A percentile compares a stretch with the other conserved stretches of the same genome.
Evolutionary conservation across 2,113 vertebrate genomes (phyloP).

Genomic region (Paratilapia polleni): DNA sequence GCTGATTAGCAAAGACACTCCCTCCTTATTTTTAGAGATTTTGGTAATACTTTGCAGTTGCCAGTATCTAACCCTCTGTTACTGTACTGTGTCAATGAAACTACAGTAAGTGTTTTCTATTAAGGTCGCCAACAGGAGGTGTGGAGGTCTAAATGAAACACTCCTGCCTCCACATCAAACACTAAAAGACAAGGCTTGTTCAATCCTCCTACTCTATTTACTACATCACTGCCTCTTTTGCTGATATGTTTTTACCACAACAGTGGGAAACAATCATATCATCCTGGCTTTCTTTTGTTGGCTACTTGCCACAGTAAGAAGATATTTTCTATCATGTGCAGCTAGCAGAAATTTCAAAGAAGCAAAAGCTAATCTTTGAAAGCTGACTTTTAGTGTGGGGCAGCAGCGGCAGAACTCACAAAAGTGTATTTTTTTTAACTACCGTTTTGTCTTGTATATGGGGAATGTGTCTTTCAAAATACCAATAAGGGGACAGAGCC

Average conservation of each 20-base stretch:
- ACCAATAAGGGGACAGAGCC: slow-evolving; percentile 20
- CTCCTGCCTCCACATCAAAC: slow-evolving; percentile 24
- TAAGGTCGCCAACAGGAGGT: slow-evolving; percentile 10
- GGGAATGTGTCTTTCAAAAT: slow-evolving; percentile 3
- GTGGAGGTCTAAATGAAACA: slow-evolving; percentile 38
- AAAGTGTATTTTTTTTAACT: not conserved
- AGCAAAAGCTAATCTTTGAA: not conserved
- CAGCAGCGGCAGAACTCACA: not conserved
- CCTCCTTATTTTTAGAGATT: not conserved
- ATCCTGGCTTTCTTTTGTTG: not conserved
- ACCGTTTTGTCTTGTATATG: not conserved
- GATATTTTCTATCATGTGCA: not conserved
- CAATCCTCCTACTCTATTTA: slow-evolving; percentile 13
- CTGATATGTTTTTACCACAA: slow-evolving; percentile 40
- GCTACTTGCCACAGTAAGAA: not conserved
- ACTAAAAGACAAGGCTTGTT: slow-evolving; percentile 31
- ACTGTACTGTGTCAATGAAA: not conserved
- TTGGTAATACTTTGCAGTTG: not conserved
- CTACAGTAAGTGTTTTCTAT: slow-evolving; percentile 3
- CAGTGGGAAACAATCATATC: slow-evolving; percentile 37
- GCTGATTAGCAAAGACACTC: not conserved
- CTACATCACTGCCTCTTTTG: slow-evolving; percentile 34
- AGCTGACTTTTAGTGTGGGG: slow-evolving; percentile 24
- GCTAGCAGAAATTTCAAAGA: slow-evolving; percentile 1
- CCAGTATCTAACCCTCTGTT: not conserved